phyloP scores from a whole-genome alignment of 1,140 invertebrate species.

The Tetramorium alpestre region DNA sequence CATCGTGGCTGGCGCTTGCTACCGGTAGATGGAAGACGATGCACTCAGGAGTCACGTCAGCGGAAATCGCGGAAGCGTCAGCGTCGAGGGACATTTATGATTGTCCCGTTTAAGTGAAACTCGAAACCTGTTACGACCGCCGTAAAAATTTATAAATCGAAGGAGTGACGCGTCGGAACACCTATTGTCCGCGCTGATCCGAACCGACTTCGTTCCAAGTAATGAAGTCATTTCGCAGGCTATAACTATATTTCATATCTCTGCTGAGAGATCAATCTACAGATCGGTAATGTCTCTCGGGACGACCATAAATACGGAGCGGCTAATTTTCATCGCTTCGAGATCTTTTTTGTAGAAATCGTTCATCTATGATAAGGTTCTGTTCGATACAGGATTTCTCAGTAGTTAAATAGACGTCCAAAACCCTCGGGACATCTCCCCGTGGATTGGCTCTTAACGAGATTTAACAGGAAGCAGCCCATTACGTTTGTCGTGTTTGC shows the following conservation, averaged over 20 bases:
- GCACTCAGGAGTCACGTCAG: constrained; percentile 6
- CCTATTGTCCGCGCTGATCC: constrained; percentile 14
- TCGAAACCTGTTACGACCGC: constrained; percentile 29
- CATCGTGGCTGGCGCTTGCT: background rate
- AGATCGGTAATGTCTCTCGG: background rate
- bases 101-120: constrained; percentile 45
- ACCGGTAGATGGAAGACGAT: constrained; percentile 3
- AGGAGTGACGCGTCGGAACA: background rate
- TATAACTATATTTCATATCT: constrained; percentile 11
- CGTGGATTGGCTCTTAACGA: constrained; percentile 56
- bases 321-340: background rate
- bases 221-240: constrained; percentile 10
- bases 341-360: background rate
- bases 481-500: constrained; percentile 54
- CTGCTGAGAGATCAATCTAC: background rate
- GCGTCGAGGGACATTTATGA: constrained; percentile 43
- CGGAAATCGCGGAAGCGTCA: constrained; percentile 44
- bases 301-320: background rate
- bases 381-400: background rate
- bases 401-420: constrained; percentile 8
- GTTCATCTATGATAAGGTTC: background rate
- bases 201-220: background rate
- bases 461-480: constrained; percentile 60
- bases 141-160: constrained; percentile 54
- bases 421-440: background rate